A percentile compares a stretch with the other conserved stretches of the same genome.
Evolutionary conservation across 2,797 vertebrate species (phyloP).

Genomic region (Amblyraja radiata): DNA sequence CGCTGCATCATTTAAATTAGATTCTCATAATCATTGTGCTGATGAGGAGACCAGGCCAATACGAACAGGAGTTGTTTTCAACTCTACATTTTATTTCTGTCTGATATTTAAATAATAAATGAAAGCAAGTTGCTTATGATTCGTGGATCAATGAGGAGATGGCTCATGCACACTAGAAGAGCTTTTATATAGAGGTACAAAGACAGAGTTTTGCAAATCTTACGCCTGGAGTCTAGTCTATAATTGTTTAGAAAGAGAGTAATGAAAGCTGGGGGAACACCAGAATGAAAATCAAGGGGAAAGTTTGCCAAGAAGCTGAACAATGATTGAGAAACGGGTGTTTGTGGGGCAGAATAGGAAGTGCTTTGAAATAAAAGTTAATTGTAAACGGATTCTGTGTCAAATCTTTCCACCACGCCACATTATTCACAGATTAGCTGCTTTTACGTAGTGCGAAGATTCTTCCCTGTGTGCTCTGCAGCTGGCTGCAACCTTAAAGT

Average conservation of each 20-base stretch:
- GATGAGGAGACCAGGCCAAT: background rate
- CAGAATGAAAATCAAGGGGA: background rate
- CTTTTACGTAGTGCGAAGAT: background rate
- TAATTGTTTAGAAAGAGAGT: background rate
- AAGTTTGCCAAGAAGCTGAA: background rate
- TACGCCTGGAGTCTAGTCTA: background rate
- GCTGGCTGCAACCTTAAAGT: constrained; percentile 13
- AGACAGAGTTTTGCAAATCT: background rate
- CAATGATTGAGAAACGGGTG: background rate
- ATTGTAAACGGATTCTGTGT: background rate
- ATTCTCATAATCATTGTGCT: background rate
- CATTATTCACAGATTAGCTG: background rate
- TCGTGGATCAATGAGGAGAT: background rate
- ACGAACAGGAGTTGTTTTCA: background rate
- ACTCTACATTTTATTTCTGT: too few species aligned
- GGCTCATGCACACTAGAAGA: background rate
- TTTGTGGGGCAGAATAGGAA: background rate
- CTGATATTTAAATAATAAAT: background rate
- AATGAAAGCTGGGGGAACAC: background rate
- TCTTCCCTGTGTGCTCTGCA: background rate
- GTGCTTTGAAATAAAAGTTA: background rate
- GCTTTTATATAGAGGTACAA: background rate
- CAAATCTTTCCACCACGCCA: background rate
- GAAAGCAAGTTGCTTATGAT: background rate
- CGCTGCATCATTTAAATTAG: background rate